These are phyloP conservation scores for Sinotaia quadrata DNA, from an alignment of 2,888 invertebrate genomes.

Conservation along the genomic window DNA sequence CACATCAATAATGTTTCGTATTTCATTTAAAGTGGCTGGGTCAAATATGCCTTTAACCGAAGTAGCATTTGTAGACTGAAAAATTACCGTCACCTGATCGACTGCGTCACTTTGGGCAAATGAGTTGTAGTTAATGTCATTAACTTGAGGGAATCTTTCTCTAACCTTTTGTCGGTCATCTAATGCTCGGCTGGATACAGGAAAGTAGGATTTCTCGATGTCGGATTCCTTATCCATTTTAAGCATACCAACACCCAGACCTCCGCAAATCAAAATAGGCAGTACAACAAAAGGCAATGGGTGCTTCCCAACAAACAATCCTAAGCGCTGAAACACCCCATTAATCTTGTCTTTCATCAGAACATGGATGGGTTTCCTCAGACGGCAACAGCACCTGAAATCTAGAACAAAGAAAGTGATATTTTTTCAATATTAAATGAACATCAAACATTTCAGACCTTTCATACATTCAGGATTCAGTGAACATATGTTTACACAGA, in stretches of 20 bases:
- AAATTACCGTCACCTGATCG: not conserved
- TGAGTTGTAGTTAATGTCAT: not conserved
- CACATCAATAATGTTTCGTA: not conserved
- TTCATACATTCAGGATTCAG: no score
- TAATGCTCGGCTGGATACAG: not conserved
- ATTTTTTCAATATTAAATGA: no score
- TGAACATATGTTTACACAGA: no score
- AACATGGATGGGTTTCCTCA: no score
- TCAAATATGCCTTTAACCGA: conserved; percentile 17
- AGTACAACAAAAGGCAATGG: not conserved
- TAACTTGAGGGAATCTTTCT: not conserved
- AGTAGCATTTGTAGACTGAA: not conserved
- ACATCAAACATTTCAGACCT: no score
- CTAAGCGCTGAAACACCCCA: not conserved
- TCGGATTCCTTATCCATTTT: not conserved
- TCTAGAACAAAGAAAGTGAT: no score
- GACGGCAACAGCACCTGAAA: no score
- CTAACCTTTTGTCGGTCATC: not conserved
- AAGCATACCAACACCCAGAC: not conserved
- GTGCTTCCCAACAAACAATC: not conserved
- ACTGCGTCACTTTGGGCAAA: conserved; percentile 3
- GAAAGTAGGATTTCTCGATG: not conserved
- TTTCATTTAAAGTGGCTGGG: not conserved
- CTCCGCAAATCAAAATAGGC: not conserved
- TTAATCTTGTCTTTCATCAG: not conserved